Percentiles rank a stretch among this genome's conserved stretches.
Evolutionary conservation across 2,113 vertebrate genomes (phyloP).

Genomic region (Ornithorhynchus anatinus): DNA sequence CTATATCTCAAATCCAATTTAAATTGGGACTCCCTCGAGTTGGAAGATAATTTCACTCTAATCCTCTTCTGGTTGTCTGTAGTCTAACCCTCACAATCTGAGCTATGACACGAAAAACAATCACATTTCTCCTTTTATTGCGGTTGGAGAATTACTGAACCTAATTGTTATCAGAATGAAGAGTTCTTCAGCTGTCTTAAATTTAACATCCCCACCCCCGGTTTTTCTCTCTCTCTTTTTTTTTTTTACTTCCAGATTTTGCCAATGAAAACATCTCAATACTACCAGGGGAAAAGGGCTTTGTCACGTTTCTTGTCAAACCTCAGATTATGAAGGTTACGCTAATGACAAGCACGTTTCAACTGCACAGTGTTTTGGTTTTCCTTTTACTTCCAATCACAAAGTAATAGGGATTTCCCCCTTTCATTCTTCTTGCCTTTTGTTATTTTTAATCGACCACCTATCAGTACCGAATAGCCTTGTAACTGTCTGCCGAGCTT

Average conservation of each 20-base stretch:
- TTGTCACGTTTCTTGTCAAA: constrained; percentile 48
- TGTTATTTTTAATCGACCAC: constrained; percentile 71
- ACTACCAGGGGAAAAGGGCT: constrained; percentile 40
- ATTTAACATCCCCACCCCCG: constrained; percentile 6
- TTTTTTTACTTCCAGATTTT: constrained; percentile 37
- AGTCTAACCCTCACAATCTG: constrained; percentile 48
- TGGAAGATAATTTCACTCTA: constrained; percentile 62
- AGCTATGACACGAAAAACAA: constrained; percentile 35
- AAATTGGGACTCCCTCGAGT: constrained; percentile 54
- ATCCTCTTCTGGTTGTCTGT: constrained; percentile 47
- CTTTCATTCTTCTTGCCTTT: constrained; percentile 64
- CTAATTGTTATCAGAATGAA: constrained; percentile 35
- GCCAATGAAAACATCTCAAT: constrained; percentile 41
- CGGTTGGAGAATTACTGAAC: background rate
- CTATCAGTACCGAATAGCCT: constrained; percentile 71
- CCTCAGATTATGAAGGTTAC: constrained; percentile 52
- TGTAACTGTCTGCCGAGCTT: constrained; percentile 67
- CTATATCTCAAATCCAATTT: constrained; percentile 56
- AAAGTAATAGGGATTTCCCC: constrained; percentile 47
- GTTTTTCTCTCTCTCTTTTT: background rate
- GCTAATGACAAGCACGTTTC: constrained; percentile 30
- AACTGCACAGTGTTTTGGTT: constrained; percentile 19
- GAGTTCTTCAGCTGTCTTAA: constrained; percentile 45
- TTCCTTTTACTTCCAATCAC: constrained; percentile 32
- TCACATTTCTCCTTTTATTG: background rate